Base-by-base conservation (phyloP, 30 jellyfish, hydroid and myxozoan genomes). In the Rhopilema esculentum region DNA sequence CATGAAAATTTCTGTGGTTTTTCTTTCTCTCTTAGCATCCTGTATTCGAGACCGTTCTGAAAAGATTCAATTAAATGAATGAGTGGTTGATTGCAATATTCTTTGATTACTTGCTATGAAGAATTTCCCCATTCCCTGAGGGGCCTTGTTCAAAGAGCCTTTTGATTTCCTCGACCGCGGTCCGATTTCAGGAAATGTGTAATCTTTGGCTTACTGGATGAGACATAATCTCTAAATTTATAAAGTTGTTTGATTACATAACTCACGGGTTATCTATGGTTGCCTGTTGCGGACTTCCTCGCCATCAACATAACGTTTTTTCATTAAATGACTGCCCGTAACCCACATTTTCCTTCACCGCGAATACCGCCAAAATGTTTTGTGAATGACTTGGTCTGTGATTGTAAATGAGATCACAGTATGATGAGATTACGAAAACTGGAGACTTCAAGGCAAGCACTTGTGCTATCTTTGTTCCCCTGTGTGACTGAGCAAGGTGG, bases 61-160 rank as follows among this genome's bases (percentile, higher is more conserved):
- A 66, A 23, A 29, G 52, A 66, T 18, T 19, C 33, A 20, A 23
- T 66, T 66, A 16, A 32, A 66, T 66, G 30, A 23, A 66, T 20
- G 33, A 16, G 33, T 63, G 1, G 29, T 29, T 23, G 49, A 29
- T 27, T 19, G 20, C 49, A 4, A 26, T 1, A 27, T 7, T 71
- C 77, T 15, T 12, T 71, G 82, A 71, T 31, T 50, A 24, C 25
- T 71, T 29, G 24, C 17, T 20, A 71, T 71, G 0, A 53, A 71
- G 48, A 27, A 29, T 80, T 65, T 80, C 49, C 90, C 89, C 79
- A 48, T 66, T 30, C 80, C 82, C 90, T 16, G 24, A 66, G 90
- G 90, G 50, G 79, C n/a, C 25, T 63, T 21, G 21, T 31, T 31
- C 23, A 66, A 24, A 24, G 82, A 18, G 82, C 65, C 80, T 33